These are phyloP conservation scores for Ornithorhynchus anatinus DNA, from an alignment of 2,113 vertebrate species.

Conservation along the genomic window DNA sequence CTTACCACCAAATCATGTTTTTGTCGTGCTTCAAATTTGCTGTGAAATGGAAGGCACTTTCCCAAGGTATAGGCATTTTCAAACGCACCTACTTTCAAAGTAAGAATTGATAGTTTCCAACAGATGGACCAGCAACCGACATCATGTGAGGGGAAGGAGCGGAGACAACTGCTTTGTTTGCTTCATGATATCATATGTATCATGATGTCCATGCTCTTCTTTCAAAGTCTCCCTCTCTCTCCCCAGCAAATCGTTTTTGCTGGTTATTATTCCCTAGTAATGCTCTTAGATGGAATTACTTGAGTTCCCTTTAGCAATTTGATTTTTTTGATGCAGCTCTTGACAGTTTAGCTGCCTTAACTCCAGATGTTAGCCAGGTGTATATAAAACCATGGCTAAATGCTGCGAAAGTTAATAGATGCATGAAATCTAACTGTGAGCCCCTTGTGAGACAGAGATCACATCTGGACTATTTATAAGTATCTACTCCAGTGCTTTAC, in stretches of 20 bases:
- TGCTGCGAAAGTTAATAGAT: too few relatives aligned
- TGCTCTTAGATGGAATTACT: not conserved
- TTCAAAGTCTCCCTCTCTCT: not conserved
- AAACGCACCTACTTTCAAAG: not conserved
- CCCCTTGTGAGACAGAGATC: too few relatives aligned
- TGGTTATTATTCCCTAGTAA: not conserved
- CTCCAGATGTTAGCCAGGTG: too few relatives aligned
- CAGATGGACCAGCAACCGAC: not conserved
- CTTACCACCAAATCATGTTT: not conserved
- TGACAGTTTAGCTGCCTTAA: not conserved
- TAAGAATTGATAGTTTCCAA: not conserved
- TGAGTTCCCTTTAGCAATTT: not conserved
- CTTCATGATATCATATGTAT: not conserved
- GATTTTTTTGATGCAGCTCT: not conserved
- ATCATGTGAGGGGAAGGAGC: too few relatives aligned
- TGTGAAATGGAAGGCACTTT: not conserved
- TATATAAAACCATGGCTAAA: too few relatives aligned
- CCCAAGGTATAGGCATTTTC: too few relatives aligned
- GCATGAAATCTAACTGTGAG: too few relatives aligned
- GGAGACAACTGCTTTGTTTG: not conserved
- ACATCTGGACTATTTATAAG: too few relatives aligned
- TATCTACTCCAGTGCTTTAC: too few relatives aligned
- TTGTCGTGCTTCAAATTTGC: not conserved
- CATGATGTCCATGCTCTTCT: not conserved
- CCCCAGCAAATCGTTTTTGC: too few relatives aligned